phyloP scores from a whole-genome alignment of 2,113 vertebrate genomes.

The Bombycilla garrulus region DNA sequence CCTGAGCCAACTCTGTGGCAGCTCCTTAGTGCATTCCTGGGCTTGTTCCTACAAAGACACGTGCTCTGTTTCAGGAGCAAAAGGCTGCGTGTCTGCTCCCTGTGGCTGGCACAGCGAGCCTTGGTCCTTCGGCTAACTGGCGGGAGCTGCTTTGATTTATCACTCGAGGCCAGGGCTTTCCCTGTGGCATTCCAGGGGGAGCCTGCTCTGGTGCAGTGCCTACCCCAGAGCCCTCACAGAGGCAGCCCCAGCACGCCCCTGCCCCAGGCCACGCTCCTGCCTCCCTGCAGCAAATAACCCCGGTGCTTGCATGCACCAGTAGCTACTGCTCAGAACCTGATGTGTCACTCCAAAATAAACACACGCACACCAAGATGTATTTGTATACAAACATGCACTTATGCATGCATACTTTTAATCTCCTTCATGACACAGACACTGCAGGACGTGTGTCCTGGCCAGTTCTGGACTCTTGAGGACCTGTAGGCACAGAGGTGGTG shows the following conservation, averaged over 20 bases:
- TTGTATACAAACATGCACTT: neutral
- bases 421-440: neutral
- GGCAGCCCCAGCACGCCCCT: neutral
- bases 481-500: neutral
- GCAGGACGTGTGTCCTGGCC: neutral
- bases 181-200: fast-evolving
- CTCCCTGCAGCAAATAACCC: neutral
- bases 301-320: fast-evolving
- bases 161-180: neutral
- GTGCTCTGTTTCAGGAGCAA: neutral
- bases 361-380: fast-evolving
- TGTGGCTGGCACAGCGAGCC: neutral
- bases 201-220: fast-evolving
- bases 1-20: neutral
- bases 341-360: neutral
- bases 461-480: neutral
- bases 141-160: neutral
- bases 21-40: neutral
- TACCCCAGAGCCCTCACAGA: neutral
- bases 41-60: fast-evolving
- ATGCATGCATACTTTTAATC: fast-evolving
- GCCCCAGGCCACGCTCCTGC: fast-evolving
- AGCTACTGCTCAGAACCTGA: neutral
- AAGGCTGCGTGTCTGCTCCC: fast-evolving
- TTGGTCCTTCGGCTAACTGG: no score